Base-by-base conservation (phyloP, 2,888 invertebrate species). In the Rotaria socialis region DNA sequence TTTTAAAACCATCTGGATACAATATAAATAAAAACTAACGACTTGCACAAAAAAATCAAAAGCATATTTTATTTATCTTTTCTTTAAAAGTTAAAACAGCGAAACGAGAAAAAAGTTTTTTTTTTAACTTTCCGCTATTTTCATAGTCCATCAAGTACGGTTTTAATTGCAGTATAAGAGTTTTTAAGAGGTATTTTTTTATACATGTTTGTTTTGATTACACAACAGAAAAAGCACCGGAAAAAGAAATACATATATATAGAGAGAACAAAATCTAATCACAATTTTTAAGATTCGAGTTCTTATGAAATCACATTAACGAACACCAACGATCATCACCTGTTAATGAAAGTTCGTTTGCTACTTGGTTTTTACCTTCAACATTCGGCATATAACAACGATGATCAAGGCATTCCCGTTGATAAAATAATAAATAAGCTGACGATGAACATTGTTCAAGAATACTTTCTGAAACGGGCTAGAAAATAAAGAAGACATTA, bases 331-430 rank as follows among this genome's bases (percentile, higher is more conserved):
- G 43, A 80, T 80, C 80, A 47, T 80, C 80, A 7, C 5, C 35
- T 0, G 67, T 27, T 11, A 43, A 24, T 43, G 80, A 80, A 47
- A 47, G 24, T 47, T 80, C 80, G 35, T 47, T 24, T 4, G 19
- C n/a, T n/a, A 80, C 80, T 80, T 80, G 80, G 24, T 47, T 80
- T 80, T 47, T 80, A 47, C 47, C 80, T 24, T 80, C 80, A 47
- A 80, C n/a, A 80, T 80, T 47, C n/a, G 80, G 80, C 80, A 80
- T 80, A 47, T 80, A 80, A 47, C 80, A 47, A 47, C 47, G 47
- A 80, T 80, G 47, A 47, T 80, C 47, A n/a, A 80, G 47, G 1
- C 10, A 24, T 80, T 80, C 80, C 47, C 80, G 80, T 47, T 80
- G 24, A 47, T 80, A 80, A 80, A 80, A 80, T 80, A 80, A 47